Evolutionary conservation across 2,888 invertebrate species (phyloP), one percentile per base, ranked within the genome.

Genomic region (Chalcis sispes): DNA sequence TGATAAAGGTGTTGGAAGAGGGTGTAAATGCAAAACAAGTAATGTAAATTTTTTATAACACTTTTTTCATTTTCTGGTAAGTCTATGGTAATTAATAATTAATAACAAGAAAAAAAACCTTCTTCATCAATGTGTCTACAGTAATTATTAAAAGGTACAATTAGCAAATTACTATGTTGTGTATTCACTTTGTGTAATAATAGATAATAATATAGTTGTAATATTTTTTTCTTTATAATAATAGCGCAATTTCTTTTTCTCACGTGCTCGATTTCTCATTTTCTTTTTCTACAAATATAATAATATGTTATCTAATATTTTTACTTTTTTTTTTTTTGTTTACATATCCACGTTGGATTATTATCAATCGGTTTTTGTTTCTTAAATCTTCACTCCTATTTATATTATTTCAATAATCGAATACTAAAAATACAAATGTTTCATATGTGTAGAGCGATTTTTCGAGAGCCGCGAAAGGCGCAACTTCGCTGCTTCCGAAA

Each of bases 111-210:
- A 86, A 86, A n/a, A 85, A 86, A 83, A 84, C 83, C 83, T 84
- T 83, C 81, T 83, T 85, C 85, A 84, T 88, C 85, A 85, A 85
- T 85, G 84, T 87, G 85, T 87, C 87, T 87, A 88, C 85, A 86
- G 85, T 88, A 88, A 87, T 88, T 87, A 88, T 87, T 88, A 86
- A 88, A 88, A 88, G 87, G 86, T 88, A 87, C 87, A 87, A 87
- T 88, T 87, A 88, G 87, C 87, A 88, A 88, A 88, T 88, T 86
- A 87, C 86, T 87, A 87, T 87, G 82, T 87, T 85, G 87, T 88
- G 86, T 87, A 87, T 87, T 86, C 85, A 87, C 86, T 86, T 88
- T 85, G 86, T 87, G 86, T 88, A 87, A 86, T 87, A 87, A 87
- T 87, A 86, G 83, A 85, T 87, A 87, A 85, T 85, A 85, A 87